Conservation (phyloP, 2,888 invertebrate genomes). For the Macrosoma leucophasiata region DNA sequence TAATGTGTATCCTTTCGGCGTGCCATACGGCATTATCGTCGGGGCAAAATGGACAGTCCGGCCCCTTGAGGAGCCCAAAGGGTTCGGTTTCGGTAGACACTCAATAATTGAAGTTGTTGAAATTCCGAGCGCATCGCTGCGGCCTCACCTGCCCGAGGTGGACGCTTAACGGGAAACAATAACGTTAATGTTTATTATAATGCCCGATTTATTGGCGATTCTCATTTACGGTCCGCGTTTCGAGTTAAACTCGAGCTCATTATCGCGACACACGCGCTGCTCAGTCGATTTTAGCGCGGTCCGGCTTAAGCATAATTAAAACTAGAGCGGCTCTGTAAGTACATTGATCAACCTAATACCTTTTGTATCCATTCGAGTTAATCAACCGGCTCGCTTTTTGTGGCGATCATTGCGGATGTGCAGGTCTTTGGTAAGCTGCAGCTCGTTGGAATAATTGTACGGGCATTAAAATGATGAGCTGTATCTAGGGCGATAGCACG, state of each 20-base stretch:
- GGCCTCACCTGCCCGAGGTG: constrained; percentile 50
- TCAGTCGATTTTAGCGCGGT: constrained; percentile 53
- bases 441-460: constrained; percentile 49
- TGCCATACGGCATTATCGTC: constrained; percentile 57
- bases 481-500: constrained; percentile 32
- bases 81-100: constrained; percentile 66
- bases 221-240: constrained; percentile 56
- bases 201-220: constrained; percentile 69
- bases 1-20: constrained; percentile 45
- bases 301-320: constrained; percentile 66
- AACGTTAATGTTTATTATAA: constrained; percentile 72
- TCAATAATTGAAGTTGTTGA: constrained; percentile 74
- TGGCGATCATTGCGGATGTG: constrained; percentile 34
- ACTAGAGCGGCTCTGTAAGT: constrained; percentile 62
- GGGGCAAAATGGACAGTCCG: constrained; percentile 63
- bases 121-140: constrained; percentile 68
- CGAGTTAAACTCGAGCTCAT: constrained; percentile 59
- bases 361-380: constrained; percentile 39
- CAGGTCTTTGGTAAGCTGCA: constrained; percentile 26
- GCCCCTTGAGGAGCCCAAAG: constrained; percentile 66
- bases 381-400: constrained; percentile 41
- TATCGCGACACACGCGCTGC: constrained; percentile 48
- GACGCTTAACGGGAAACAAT: constrained; percentile 61
- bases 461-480: constrained; percentile 51
- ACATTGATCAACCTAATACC: constrained; percentile 50